Conservation (phyloP, 2,797 vertebrate species). For the Sebastolobus alascanus region DNA sequence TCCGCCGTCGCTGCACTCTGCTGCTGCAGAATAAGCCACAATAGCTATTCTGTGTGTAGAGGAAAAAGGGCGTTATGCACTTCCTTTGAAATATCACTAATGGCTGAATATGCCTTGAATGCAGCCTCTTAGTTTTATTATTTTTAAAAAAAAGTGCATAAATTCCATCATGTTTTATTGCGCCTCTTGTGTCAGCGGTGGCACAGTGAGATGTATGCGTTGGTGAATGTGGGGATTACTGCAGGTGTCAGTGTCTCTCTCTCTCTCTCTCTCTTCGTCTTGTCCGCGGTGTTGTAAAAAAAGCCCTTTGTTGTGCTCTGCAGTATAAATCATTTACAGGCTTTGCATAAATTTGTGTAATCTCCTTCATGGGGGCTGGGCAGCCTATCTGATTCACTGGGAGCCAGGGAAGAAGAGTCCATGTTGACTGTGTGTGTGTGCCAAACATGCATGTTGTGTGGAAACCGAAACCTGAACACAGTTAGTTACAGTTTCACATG, state of each 20-base stretch:
- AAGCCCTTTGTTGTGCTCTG: slow-evolving; percentile 80
- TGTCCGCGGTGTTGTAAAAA: slow-evolving; percentile 63
- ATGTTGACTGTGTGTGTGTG: slow-evolving; percentile 8
- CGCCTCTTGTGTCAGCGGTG: neutral
- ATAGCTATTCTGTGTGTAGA: slow-evolving; percentile 39
- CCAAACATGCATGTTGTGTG: slow-evolving; percentile 35
- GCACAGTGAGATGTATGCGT: slow-evolving; percentile 27
- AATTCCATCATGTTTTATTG: slow-evolving; percentile 49
- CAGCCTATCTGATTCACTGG: slow-evolving; percentile 71
- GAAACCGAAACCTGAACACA: slow-evolving; percentile 36
- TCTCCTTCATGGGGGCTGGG: slow-evolving; percentile 79
- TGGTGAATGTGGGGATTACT: slow-evolving; percentile 43
- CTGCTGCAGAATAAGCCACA: slow-evolving; percentile 36
- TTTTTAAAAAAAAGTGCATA: neutral
- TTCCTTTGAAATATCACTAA: slow-evolving; percentile 35
- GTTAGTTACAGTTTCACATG: slow-evolving; percentile 39
- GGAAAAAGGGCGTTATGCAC: neutral
- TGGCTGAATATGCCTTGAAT: slow-evolving; percentile 30
- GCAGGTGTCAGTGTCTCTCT: slow-evolving; percentile 56
- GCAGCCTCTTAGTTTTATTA: slow-evolving; percentile 26
- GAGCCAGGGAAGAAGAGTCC: slow-evolving; percentile 59
- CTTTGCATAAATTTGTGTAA: slow-evolving; percentile 86
- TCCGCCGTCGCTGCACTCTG: slow-evolving; percentile 34
- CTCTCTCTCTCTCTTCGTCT: slow-evolving; percentile 40
- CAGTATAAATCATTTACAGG: slow-evolving; percentile 86